Evolutionary conservation across 2,113 vertebrate genomes (phyloP), one percentile per base, ranked within the genome.

Genomic region (Bubo blakistoni): DNA sequence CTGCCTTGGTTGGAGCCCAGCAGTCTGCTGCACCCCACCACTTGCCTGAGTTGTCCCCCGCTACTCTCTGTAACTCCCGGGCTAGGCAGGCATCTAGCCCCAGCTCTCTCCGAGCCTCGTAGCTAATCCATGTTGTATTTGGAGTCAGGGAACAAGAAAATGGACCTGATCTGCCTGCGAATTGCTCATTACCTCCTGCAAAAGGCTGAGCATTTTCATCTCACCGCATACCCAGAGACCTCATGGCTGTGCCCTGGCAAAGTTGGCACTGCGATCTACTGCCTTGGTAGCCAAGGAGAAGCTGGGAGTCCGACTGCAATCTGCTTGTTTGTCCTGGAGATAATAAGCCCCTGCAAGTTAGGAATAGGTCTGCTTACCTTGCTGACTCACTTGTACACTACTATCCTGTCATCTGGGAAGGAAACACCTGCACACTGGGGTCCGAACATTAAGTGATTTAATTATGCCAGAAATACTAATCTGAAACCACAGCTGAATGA

Each of bases 11-110:
- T 58, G 49, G 29, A 91, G 81, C 46, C n/a, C 2, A 5, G 25
- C 30, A 12, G 5, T 2, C 15, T 10, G 14, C 74, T 27, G 44
- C 62, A 27, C 24, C 57, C 58, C 51, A 16, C 42, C 70, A 3
- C 63, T 58, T 10, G 18, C n/a, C 61, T 29, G 58, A 65, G 49
- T 10, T 44, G 52, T 49, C 42, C 76, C 49, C 52, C 25, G 65
- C 52, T 55, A 7, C 17, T 7, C 62, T 11, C 57, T 67, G 19
- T 2, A 10, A 6, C 13, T n/a, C 29, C 32, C 0, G 0, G 26
- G 54, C 44, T 44, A 7, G 25, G 54, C 67, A 59, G 57, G n/a
- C 42, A 25, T 21, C 66, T 40, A 26, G 16, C 81, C 42, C n/a
- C 22, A 26, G 9, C n/a, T 58, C 24, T 16, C 21, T 12, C 61